Evolutionary conservation across 2,888 invertebrate genomes (phyloP), one percentile per base, ranked within the genome.

Genomic region (Latheticus oryzae): DNA sequence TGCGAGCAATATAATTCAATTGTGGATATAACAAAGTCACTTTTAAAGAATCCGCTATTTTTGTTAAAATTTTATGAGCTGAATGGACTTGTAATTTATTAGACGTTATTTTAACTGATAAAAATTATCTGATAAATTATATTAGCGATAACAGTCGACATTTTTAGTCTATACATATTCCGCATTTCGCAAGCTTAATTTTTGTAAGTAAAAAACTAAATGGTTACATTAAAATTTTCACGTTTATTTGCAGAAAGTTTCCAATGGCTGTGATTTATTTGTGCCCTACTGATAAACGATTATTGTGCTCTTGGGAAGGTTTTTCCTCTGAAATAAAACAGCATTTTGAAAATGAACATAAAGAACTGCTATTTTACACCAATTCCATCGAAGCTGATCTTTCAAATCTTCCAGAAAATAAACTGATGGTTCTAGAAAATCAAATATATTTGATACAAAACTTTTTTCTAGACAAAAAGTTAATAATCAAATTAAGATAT

Each of bases 251-350:
- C 73, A 75, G 48, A 55, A 68, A 0, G 67, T 68, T 2, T 68
- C 67, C 73, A 74, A 57, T 66, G 69, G 45, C 77, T 9, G 35
- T 63, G 38, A 62, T 69, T 37, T 72, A 71, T 47, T 52, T 67
- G n/a, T 74, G 74, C 55, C 74, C 74, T 7, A 42, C 70, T 8
- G 71, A 73, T 43, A 68, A 66, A 61, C 69, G 70, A 40, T 65
- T 71, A 43, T 61, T 64, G 8, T 74, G 74, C 37, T 66, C 69
- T 0, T 74, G 74, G 74, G 69, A 70, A 63, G 74, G 74, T 12
- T 43, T 56, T 13, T 62, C 71, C 3, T 62, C 66, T 30, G 70
- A 74, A 35, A 73, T 74, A 30, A 59, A 67, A 12, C 66, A 67
- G n/a, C 74, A 74, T 51, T 74, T 74, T 53, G 66, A 64, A 37